Base-by-base conservation (phyloP, 2,888 invertebrate species). In the Steinernema hermaphroditum region DNA sequence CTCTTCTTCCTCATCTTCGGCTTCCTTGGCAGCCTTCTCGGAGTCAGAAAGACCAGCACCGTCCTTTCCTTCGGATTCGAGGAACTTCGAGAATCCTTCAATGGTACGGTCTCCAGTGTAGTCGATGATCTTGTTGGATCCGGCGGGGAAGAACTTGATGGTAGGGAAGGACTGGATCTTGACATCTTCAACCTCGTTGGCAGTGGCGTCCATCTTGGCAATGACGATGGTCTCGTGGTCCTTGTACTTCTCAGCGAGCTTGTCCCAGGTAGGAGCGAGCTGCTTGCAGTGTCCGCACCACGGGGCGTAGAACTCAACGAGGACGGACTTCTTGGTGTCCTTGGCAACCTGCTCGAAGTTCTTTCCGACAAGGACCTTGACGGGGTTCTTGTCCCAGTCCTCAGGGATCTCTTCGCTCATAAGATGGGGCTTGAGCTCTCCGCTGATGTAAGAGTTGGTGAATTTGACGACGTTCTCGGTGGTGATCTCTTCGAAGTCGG, bases 161-260 rank as follows among this genome's bases (percentile, higher is more conserved):
- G 95, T 96, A 76, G 96, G 96, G 92, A 94, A 86, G 37, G 85
- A 86, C 75, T 85, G 84, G 76, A 85, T 78, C 81, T 85, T 85
- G 73, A 85, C 83, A 74, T 85, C 84, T 70, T 84, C 85, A 71
- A 85, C 80, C 90, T 99, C 98, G 89, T 99, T 99, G 87, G 91
- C 93, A 73, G 98, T 98, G 77, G 97, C 92, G 89, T 99, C 98
- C 91, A 99, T 96, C 90, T 99, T 98, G 85, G 97, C 96, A 87
- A 99, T 92, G 70, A 98, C 91, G 76, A 97, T 90, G 78, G 91
- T 91, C 82, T 91, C 86, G 78, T 87, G 89, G 86, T 92, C 92
- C 89, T 92, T 92, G 90, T 92, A 97, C 88, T 96, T 93, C 88
- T 96, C 96, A 78, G 92, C 96, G 84, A 96, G 90, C 90, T 96